These are phyloP conservation scores for Semicossyphus pulcher DNA, from an alignment of 2,113 vertebrate species.

Conservation along the genomic window DNA sequence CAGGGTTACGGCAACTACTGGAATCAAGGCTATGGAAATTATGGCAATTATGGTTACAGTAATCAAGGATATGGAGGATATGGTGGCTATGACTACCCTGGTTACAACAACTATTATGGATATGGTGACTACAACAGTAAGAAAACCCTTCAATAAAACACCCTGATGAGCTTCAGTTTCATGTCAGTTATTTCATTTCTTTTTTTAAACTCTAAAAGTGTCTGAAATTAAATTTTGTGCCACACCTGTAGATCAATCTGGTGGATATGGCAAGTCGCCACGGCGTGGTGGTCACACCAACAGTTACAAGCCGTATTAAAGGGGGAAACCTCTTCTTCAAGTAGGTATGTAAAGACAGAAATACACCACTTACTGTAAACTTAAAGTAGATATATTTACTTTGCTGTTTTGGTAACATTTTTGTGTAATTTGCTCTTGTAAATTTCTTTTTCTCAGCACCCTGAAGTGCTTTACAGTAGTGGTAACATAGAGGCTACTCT, in stretches of 20 bases:
- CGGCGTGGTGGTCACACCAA: constrained; percentile 98
- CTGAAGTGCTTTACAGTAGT: constrained; percentile 97
- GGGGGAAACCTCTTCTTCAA: constrained; percentile 86
- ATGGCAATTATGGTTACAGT: constrained; percentile 93
- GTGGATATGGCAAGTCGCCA: constrained; percentile 97
- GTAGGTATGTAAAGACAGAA: constrained; percentile 88
- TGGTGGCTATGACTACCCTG: constrained; percentile 96
- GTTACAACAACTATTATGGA: constrained; percentile 99
- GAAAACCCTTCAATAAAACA: constrained; percentile 76
- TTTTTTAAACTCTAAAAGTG: background rate
- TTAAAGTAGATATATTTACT: constrained; percentile 82
- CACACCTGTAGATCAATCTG: constrained; percentile 90
- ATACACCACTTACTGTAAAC: constrained; percentile 40
- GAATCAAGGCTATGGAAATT: constrained; percentile 97
- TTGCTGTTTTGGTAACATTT: constrained; percentile 86
- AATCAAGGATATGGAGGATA: constrained; percentile 98
- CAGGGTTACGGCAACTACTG: constrained; percentile 98
- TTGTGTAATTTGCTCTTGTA: constrained; percentile 88
- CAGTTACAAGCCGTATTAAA: constrained; percentile 99
- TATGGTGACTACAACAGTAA: constrained; percentile 98
- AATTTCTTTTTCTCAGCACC: constrained; percentile 96
- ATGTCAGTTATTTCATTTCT: background rate
- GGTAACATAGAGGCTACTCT: constrained; percentile 90
- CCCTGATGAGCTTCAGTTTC: constrained; percentile 34
- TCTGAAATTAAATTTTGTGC: constrained; percentile 17